A percentile compares a stretch with the other conserved stretches of the same genome.
These are phyloP conservation scores for Coturnix japonica DNA, from an alignment of 2,113 vertebrate genomes.

Conservation along the genomic window DNA sequence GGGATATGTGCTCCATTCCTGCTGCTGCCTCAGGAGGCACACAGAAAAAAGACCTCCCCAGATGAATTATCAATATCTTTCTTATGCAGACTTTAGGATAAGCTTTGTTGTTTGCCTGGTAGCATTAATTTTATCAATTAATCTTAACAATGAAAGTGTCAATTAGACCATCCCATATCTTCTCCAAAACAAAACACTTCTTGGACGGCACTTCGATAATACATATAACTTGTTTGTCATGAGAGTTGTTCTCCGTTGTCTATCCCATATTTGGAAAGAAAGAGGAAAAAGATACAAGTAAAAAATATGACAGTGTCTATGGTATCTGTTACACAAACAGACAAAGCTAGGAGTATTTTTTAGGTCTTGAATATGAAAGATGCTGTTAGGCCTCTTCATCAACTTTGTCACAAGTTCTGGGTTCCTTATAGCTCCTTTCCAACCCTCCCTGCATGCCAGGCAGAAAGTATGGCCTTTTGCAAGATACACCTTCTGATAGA, in stretches of 20 bases:
- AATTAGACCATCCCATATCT: neutral
- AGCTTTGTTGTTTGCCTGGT: neutral
- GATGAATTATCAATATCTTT: neutral
- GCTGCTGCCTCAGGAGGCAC: neutral
- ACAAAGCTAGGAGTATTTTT: neutral
- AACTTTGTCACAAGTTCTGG: neutral
- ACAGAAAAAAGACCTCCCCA: accelerated
- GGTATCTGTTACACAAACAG: neutral
- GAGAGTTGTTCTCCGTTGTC: accelerated
- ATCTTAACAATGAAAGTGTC: neutral
- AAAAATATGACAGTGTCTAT: too few relatives aligned
- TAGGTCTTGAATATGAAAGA: neutral
- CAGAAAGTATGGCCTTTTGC: neutral
- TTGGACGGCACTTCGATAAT: neutral
- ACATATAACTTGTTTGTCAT: neutral
- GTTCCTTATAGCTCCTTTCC: neutral
- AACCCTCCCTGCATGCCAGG: accelerated
- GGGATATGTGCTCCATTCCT: neutral
- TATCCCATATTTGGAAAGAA: neutral
- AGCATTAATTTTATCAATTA: neutral
- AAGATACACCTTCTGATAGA: neutral
- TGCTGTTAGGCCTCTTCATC: neutral
- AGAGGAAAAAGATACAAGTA: neutral
- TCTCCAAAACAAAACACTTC: neutral
- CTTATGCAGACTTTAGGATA: neutral